These are phyloP conservation scores for Fistularia commersonii DNA, from an alignment of 2,797 vertebrate species.

Conservation along the genomic window DNA sequence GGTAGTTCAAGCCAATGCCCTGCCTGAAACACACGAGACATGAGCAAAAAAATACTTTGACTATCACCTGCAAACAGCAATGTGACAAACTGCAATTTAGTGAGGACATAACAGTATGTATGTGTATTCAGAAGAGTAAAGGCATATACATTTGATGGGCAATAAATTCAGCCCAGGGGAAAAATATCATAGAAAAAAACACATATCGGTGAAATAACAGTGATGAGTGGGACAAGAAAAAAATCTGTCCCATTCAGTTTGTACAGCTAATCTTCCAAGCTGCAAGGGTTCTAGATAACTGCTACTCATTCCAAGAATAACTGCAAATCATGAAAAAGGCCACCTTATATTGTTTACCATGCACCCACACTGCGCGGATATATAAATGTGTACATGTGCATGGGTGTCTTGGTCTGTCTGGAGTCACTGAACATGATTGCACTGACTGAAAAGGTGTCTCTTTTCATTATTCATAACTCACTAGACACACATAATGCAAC, in stretches of 20 bases:
- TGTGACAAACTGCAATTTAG: neutral
- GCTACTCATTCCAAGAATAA: no score
- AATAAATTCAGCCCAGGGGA: no score
- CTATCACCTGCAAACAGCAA: neutral
- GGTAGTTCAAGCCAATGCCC: conserved; percentile 79
- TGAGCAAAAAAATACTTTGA: neutral
- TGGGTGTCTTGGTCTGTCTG: conserved; percentile 7
- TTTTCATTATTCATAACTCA: conserved; percentile 36
- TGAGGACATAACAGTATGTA: neutral
- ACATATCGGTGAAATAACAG: no score
- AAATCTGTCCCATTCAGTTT: no score
- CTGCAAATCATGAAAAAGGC: no score
- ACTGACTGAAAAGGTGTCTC: conserved; percentile 48
- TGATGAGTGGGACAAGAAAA: no score
- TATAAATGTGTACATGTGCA: conserved; percentile 1
- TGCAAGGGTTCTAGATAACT: no score
- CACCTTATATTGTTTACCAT: no score
- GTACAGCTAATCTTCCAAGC: no score
- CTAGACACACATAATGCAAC: conserved; percentile 9
- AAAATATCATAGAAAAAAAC: no score
- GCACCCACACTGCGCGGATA: neutral
- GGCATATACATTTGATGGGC: no score
- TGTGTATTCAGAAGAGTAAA: no score
- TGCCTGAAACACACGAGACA: conserved; percentile 68
- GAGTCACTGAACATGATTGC: neutral